Percentiles rank a stretch among this genome's conserved stretches.
Conservation (phyloP, 2,888 invertebrate species). For the Phalangium opilio region DNA sequence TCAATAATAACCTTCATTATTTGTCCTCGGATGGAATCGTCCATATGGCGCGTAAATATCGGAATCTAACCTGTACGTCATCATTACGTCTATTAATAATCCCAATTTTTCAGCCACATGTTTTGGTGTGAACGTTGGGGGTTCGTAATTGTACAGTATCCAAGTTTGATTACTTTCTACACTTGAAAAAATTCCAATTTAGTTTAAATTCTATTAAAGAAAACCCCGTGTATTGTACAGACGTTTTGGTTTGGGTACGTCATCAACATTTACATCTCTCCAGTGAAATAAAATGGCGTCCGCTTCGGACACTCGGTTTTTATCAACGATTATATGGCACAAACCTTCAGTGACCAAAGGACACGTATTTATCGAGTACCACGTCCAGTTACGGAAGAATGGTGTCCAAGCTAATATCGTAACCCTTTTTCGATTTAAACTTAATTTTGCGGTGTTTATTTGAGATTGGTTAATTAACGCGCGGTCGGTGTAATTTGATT, state of each 20-base stretch:
- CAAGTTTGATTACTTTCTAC: slow-evolving; percentile 9
- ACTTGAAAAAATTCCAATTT: no score
- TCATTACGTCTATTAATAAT: slow-evolving; percentile 20
- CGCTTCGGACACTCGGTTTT: slow-evolving; percentile 8
- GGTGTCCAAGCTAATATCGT: no score
- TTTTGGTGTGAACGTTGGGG: slow-evolving; percentile 17
- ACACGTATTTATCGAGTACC: not conserved
- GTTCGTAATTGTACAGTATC: slow-evolving; percentile 18
- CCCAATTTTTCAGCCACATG: slow-evolving; percentile 10
- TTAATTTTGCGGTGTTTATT: no score
- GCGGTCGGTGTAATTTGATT: no score
- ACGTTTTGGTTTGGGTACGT: slow-evolving; percentile 12
- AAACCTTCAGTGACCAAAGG: slow-evolving; percentile 7
- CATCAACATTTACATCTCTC: slow-evolving; percentile 14
- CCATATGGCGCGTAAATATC: slow-evolving; percentile 9
- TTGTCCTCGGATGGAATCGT: no score
- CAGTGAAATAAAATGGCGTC: slow-evolving; percentile 20
- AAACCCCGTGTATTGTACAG: no score
- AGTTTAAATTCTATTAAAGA: no score
- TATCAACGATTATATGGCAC: slow-evolving; percentile 16
- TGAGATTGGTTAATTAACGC: no score
- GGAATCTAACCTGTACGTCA: slow-evolving; percentile 19
- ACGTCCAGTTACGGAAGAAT: no score
- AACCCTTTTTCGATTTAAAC: no score
- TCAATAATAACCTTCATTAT: no score